Percentiles rank a stretch among this genome's conserved stretches.
Evolutionary conservation across 2,888 invertebrate genomes (phyloP).

Genomic region (Flexamia atlantica): DNA sequence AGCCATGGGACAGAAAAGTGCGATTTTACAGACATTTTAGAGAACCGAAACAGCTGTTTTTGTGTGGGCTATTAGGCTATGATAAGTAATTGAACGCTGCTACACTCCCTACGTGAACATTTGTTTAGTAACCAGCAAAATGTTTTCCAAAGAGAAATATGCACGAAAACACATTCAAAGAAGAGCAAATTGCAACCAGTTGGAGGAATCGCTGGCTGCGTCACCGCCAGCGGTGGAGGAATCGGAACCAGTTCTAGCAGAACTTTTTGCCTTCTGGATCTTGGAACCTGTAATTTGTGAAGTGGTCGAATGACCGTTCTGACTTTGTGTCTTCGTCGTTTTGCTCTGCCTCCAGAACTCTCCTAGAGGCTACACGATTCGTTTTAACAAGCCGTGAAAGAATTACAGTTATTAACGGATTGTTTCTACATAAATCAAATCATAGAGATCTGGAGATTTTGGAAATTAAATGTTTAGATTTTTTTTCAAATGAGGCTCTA

Average conservation of each 20-base stretch:
- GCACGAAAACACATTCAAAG: background rate
- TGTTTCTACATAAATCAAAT: background rate
- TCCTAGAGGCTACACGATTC: background rate
- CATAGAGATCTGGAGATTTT: no score
- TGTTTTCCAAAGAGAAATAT: no score
- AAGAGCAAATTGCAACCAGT: background rate
- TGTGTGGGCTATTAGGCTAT: no score
- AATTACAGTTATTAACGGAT: background rate
- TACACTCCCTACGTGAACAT: no score
- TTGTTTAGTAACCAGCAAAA: no score
- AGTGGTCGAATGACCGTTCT: slow-evolving; percentile 4
- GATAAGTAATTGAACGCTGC: no score
- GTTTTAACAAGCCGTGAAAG: background rate
- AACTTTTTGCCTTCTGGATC: slow-evolving; percentile 24
- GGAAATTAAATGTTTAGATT: no score
- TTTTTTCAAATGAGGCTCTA: no score
- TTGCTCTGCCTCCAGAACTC: background rate
- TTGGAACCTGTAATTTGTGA: slow-evolving; percentile 38
- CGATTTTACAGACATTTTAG: no score
- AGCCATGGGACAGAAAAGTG: no score
- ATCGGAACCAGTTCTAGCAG: slow-evolving; percentile 17
- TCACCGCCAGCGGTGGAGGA: background rate
- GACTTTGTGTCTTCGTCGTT: background rate
- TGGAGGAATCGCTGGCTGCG: background rate
- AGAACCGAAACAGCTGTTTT: no score